A percentile compares a stretch with the other conserved stretches of the same genome.
Conservation (phyloP, 2,888 invertebrate species). For the Scaptomyza tumidula region DNA sequence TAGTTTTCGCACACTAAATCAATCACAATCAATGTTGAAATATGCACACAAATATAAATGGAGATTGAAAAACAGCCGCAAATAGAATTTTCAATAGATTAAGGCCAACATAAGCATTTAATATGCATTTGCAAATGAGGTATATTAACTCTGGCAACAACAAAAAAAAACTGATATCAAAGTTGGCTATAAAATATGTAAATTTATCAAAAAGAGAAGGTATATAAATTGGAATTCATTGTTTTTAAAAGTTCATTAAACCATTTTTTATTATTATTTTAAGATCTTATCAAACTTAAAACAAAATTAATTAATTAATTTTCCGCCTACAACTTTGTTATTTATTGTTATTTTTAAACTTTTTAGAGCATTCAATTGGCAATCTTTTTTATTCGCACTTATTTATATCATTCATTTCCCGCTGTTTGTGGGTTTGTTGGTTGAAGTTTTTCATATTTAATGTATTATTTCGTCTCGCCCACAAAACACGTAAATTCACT, state of each 20-base stretch:
- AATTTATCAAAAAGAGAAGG: background rate
- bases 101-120: slow-evolving; percentile 19
- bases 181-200: background rate
- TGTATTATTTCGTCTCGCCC: slow-evolving; percentile 6
- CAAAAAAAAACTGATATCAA: background rate
- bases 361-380: slow-evolving; percentile 41
- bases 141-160: background rate
- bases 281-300: background rate
- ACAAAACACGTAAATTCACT: slow-evolving; percentile 57
- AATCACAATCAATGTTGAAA: slow-evolving; percentile 69
- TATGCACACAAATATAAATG: background rate
- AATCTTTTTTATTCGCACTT: slow-evolving; percentile 11
- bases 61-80: slow-evolving; percentile 17
- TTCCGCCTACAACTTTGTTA: background rate
- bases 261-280: background rate
- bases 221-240: too few relatives aligned
- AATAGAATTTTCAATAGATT: slow-evolving; percentile 30
- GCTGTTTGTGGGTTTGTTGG: background rate
- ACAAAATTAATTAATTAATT: background rate
- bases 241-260: too few relatives aligned
- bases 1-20: slow-evolving; percentile 56
- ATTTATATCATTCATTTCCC: slow-evolving; percentile 4
- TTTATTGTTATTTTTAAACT: background rate
- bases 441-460: background rate
- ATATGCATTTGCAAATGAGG: background rate